Percentiles rank a stretch among this genome's conserved stretches.
Conservation (phyloP, 2,888 invertebrate species). For the Belgica antarctica region DNA sequence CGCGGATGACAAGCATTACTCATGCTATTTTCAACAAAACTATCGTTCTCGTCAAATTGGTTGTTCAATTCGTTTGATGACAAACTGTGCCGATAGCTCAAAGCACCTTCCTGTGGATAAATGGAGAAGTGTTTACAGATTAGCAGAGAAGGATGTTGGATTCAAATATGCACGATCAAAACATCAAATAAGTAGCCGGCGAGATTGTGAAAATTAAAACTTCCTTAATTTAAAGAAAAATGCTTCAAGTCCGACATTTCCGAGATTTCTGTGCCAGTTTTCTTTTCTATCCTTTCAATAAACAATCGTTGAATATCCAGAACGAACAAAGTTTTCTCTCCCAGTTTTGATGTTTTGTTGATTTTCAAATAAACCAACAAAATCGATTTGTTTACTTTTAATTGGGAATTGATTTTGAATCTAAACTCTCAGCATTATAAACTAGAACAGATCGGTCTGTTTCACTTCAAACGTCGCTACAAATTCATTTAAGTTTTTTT, state of each 20-base stretch:
- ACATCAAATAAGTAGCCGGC: constrained; percentile 4
- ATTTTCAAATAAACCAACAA: constrained; percentile 39
- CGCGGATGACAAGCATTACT: neutral
- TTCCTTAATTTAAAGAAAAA: constrained; percentile 12
- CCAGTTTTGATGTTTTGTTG: constrained; percentile 42
- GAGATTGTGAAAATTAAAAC: neutral
- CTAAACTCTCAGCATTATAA: neutral
- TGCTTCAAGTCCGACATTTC: constrained; percentile 12
- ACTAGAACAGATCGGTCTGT: no score
- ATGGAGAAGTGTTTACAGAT: neutral
- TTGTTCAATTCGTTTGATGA: constrained; percentile 29
- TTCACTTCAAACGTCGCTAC: neutral
- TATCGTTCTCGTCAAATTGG: constrained; percentile 12
- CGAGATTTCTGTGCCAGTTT: no score
- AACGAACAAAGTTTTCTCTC: constrained; percentile 1
- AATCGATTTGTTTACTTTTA: constrained; percentile 41
- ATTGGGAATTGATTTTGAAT: constrained; percentile 37
- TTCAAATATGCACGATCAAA: constrained; percentile 1
- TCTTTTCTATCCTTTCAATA: constrained; percentile 18
- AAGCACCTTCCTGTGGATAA: constrained; percentile 4
- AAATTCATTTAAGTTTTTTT: no score
- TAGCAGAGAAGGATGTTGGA: constrained; percentile 12
- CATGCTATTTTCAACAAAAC: neutral
- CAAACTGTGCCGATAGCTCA: neutral
- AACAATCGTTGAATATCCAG: neutral